phyloP scores from a whole-genome alignment of 1,140 invertebrate species.

The Drosophila obscura region DNA sequence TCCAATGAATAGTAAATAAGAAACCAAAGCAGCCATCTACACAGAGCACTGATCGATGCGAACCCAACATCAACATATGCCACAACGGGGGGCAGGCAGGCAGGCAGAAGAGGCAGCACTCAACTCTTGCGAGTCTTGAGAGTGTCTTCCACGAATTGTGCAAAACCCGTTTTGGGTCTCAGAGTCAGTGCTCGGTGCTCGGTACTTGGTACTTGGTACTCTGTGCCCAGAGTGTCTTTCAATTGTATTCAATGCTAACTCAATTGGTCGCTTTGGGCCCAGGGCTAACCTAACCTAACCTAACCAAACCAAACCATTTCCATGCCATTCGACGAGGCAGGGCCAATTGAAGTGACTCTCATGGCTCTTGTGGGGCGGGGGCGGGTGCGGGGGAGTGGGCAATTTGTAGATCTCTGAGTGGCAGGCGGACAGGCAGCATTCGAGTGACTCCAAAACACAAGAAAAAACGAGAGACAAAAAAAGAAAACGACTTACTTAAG shows the following conservation, averaged over 20 bases:
- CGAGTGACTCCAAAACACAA: conserved; percentile 10
- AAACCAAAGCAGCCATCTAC: conserved; percentile 12
- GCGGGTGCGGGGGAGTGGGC: conserved; percentile 10
- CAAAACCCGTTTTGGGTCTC: conserved; percentile 76
- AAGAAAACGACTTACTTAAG: conserved; percentile 63
- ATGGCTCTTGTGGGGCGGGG: not conserved
- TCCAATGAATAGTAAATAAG: conserved; percentile 52
- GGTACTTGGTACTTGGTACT: not conserved
- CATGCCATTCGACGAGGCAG: conserved; percentile 22
- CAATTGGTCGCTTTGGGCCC: conserved; percentile 64
- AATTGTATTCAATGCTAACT: conserved; percentile 81
- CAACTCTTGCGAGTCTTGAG: conserved; percentile 29
- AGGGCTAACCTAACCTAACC: conserved; percentile 49
- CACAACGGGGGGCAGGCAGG: conserved; percentile 47
- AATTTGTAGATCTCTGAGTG: conserved; percentile 42
- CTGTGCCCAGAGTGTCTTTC: conserved; percentile 53
- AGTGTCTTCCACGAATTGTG: conserved; percentile 68
- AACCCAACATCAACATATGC: conserved; percentile 23
- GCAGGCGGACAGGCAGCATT: conserved; percentile 23
- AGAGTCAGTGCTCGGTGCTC: conserved; percentile 20
- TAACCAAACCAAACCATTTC: conserved; percentile 28
- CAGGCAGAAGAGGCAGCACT: conserved; percentile 26
- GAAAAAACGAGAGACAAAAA: conserved; percentile 25
- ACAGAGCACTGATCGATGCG: conserved; percentile 42
- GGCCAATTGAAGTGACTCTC: conserved; percentile 58